phyloP scores from a whole-genome alignment of 2,113 vertebrate species.

The Dipodomys stephensi region DNA sequence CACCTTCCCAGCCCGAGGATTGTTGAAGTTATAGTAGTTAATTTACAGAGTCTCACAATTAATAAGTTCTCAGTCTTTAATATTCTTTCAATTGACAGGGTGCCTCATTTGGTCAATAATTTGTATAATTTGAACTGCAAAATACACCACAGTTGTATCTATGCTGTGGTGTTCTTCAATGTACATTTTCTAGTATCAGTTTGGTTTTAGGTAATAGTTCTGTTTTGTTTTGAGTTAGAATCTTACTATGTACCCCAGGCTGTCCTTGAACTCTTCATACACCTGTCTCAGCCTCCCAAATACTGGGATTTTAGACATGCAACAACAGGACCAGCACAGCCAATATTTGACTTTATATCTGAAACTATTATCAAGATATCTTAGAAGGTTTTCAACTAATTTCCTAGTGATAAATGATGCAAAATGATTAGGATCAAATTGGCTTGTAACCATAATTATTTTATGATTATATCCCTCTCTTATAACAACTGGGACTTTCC shows the following conservation, averaged over 20 bases:
- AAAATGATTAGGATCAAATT: slow-evolving; percentile 41
- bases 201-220: background rate
- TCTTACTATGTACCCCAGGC: background rate
- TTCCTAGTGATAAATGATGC: slow-evolving; percentile 10
- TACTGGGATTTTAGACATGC: too few relatives aligned
- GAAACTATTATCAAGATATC: background rate
- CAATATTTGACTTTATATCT: slow-evolving; percentile 8
- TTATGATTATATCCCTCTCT: background rate
- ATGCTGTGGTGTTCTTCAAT: slow-evolving; percentile 11
- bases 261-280: too few relatives aligned
- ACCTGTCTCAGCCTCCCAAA: too few relatives aligned
- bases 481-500: slow-evolving; percentile 15
- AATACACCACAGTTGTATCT: background rate
- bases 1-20: background rate
- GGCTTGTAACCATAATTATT: slow-evolving; percentile 23
- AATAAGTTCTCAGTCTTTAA: slow-evolving; percentile 8
- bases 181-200: background rate
- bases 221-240: background rate
- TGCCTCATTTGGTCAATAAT: slow-evolving; percentile 30
- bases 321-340: too few relatives aligned
- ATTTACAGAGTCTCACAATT: background rate
- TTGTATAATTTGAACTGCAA: slow-evolving; percentile 24
- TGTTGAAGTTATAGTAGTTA: slow-evolving; percentile 43
- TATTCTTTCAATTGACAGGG: background rate
- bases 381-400: slow-evolving; percentile 42